These are phyloP conservation scores for Theonella swinhoei DNA, from an alignment of 37 sponge, comb jelly and placozoan genomes.

Conservation along the genomic window DNA sequence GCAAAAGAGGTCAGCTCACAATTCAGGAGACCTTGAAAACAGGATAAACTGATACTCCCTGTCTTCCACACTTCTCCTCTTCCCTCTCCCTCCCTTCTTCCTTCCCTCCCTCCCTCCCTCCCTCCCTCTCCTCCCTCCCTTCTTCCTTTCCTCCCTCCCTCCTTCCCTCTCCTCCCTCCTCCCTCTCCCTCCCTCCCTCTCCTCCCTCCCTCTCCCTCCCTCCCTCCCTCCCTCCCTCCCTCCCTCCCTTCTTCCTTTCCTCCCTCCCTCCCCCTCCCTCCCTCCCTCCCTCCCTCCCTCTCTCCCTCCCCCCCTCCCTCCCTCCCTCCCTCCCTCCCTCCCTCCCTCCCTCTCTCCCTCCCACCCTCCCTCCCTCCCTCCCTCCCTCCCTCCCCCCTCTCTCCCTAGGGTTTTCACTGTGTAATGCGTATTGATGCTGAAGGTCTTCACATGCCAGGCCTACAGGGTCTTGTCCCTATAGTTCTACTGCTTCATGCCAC, in stretches of 20 bases:
- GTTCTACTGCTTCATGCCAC: not conserved
- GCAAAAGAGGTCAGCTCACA: not conserved
- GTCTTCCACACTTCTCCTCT: not conserved
- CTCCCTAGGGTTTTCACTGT: constrained; percentile 42
- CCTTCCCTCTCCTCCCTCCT: not conserved
- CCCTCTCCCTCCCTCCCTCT: not conserved
- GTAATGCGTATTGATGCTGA: constrained; percentile 10
- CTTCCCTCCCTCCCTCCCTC: not conserved
- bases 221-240: not conserved
- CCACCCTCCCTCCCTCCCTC: not conserved
- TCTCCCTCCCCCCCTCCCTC: not conserved
- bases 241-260: not conserved
- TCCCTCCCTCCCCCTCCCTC: not conserved
- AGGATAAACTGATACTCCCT: not conserved
- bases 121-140: not conserved
- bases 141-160: not conserved
- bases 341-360: not conserved
- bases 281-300: not conserved
- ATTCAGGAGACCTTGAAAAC: not conserved
- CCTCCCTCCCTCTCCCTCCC: not conserved
- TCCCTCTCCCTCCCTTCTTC: too few species aligned
- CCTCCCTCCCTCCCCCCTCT: constrained; percentile 1
- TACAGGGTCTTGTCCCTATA: constrained; percentile 27
- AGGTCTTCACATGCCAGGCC: not conserved
- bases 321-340: not conserved